Base-by-base conservation (phyloP, 2,797 vertebrate species). In the Danio albolineatus region DNA sequence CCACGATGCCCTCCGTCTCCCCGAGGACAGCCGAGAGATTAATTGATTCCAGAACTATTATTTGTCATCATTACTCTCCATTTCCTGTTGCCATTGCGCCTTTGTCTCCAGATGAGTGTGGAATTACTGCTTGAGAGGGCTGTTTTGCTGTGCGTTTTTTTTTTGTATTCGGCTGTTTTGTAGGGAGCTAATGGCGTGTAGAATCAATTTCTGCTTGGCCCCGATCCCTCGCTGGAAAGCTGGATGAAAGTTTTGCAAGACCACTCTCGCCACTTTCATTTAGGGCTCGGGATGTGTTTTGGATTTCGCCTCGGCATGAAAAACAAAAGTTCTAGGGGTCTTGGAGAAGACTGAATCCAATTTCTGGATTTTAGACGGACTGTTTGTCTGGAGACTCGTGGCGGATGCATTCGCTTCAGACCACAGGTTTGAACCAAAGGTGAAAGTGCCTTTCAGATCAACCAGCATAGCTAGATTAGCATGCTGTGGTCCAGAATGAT, bases 31-130 rank as follows among this genome's bases (percentile, higher is more conserved):
- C 59, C 4, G 10, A 49, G 61, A 80, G 80, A 82, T 82, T 80
- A 80, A 84, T 78, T 82, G 74, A 78, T 82, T 76, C 75, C 56
- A 38, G 19, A 59, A 53, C 70, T 71, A 75, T 84, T 82, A 86
- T 86, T 84, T 80, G 65, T 84, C 85, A 86, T 84, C 85, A 86
- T 82, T 84, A 86, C 61, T 80, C 73, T 72, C 44, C 57, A 43
- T 67, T 82, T 82, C 65, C 78, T 72, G 48, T 54, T 82, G 77
- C 48, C 81, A 64, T 81, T 75, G 81, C 17, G 65, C 73, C 64
- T 59, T 84, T 76, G 80, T 82, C 64, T 81, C 54, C 66, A 78
- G 83, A 72, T 79, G 56, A 81, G 76, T 56, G 57, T 57, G 67
- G 79, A 81, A 75, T 84, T 81, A 60, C 66, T 65, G 82, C 82